Conservation (phyloP, 2,888 invertebrate genomes). For the Caenorhabditis doughertyi region DNA sequence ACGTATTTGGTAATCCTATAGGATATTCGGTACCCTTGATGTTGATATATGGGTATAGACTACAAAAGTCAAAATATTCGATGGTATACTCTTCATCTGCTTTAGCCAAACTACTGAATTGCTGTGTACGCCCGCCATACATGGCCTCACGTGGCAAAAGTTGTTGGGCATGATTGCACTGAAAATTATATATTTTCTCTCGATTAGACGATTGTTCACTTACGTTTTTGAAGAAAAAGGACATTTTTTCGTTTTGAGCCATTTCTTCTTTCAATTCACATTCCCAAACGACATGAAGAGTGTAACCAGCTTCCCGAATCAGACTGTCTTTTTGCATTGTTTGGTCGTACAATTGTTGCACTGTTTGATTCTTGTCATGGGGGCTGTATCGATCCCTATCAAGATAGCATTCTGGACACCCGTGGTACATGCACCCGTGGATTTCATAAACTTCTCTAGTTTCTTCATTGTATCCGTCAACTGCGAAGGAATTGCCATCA, state of each 20-base stretch:
- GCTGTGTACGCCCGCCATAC: neutral
- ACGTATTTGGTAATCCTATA: neutral
- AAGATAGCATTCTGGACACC: neutral
- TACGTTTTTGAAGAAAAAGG: neutral
- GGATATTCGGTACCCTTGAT: neutral
- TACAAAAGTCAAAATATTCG: slow-evolving; percentile 6
- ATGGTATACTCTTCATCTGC: neutral
- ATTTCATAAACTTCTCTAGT: slow-evolving; percentile 5
- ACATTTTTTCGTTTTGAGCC: neutral
- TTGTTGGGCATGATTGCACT: neutral
- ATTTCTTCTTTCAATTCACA: neutral
- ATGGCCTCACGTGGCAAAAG: neutral
- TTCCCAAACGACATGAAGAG: neutral
- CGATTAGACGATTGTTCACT: neutral
- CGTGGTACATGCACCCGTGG: slow-evolving; percentile 3
- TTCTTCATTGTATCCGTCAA: neutral
- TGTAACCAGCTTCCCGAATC: neutral
- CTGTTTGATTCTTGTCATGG: neutral
- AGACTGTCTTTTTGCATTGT: neutral
- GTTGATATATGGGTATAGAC: slow-evolving; percentile 1
- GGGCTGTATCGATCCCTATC: neutral
- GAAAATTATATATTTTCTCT: neutral
- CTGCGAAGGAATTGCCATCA: neutral
- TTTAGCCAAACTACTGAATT: neutral
- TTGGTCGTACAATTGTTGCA: neutral